Evolutionary conservation across 2,113 vertebrate species (phyloP).

Genomic region (Peromyscus maniculatus): DNA sequence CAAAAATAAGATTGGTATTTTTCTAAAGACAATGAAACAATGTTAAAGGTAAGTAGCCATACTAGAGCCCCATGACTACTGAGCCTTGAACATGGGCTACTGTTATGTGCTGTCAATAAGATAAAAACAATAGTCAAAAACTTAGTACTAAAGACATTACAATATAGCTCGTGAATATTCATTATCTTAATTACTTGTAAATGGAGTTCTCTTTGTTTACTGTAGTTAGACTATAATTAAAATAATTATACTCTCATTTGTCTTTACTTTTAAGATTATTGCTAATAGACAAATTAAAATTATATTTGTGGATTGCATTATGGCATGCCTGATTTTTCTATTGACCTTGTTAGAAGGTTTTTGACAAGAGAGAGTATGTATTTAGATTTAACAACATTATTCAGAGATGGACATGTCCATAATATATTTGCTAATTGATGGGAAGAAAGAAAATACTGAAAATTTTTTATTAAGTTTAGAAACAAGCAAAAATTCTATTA

Average conservation of each 20-base stretch:
- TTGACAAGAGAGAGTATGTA: not conserved
- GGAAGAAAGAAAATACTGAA: constrained; percentile 42
- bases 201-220: not conserved
- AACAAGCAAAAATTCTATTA: not conserved
- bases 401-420: not conserved
- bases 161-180: not conserved
- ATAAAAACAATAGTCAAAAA: not conserved
- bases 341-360: not conserved
- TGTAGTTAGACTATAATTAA: not conserved
- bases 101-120: not conserved
- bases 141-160: not conserved
- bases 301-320: not conserved
- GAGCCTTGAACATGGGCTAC: not conserved
- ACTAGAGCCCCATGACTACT: not conserved
- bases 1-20: not conserved
- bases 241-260: not conserved
- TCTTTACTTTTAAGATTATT: constrained; percentile 11
- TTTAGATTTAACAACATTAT: constrained; percentile 42
- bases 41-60: not conserved
- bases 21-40: not conserved
- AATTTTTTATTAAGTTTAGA: constrained; percentile 1
- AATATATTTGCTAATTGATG: not conserved
- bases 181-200: not conserved
- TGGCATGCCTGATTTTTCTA: not conserved
- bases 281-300: constrained; percentile 48